Evolutionary conservation across 1,140 invertebrate genomes (phyloP), one percentile per base, ranked within the genome.

Genomic region (Lepidotrigona ventralis): DNA sequence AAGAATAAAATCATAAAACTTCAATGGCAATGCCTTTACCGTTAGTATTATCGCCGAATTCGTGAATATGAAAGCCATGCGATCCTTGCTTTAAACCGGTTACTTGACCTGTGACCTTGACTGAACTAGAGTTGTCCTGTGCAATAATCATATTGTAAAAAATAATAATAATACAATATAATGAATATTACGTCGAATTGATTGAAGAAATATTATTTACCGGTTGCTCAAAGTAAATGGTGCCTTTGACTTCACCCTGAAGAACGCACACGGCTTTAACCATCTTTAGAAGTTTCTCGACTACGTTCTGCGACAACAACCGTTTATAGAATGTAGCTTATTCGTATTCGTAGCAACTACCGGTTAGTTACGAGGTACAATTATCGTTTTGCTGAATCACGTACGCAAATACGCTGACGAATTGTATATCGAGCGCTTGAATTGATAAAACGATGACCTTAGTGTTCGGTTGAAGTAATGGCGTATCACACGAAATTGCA

Each of bases 1-100:
- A 26, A 73, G 58, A 71, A 75, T 72, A 54, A 83, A 46, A 68
- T 1, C 33, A 63, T 11, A 71, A 1, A 29, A 66, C 8, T 26
- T 12, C 26, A 56, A 51, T 17, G 75, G 58, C 26, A n/a, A 5
- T 33, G 56, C 46, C 9, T n/a, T 60, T 88, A 96, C 96, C 96
- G 93, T 99, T 98, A 60, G 98, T 99, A 86, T 98, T 98, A 92
- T 99, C 99, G 2, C 99, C 99, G 93, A 98, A 99, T 95, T 99
- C 97, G 92, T 99, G 99, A 76, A 99, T 96, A 93, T 99, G 99
- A 94, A 99, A 99, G 54, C 99, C 98, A 93, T 98, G 98, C 46
- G 95, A 89, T 19, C 97, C 97, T 89, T 96, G 94, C 21, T 94
- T 91, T 63, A 98, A 92, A 14, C 97, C 97, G 39, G 89, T 94